Conservation (phyloP, 2,113 vertebrate genomes). For the Pomatorhinus ruficollis region DNA sequence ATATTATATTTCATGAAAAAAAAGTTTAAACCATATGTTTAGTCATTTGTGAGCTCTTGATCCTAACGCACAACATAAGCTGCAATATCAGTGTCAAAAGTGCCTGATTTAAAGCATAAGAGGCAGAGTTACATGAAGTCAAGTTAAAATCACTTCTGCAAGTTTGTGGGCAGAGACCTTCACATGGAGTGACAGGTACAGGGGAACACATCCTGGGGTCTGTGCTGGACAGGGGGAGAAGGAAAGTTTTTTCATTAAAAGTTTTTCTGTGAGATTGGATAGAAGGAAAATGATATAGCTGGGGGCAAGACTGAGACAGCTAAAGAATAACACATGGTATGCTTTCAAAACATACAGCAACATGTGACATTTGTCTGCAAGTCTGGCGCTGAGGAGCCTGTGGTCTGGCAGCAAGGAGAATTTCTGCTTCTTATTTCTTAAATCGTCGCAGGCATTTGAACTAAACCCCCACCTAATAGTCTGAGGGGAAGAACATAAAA, state of each 20-base stretch:
- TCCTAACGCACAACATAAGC: conserved; percentile 63
- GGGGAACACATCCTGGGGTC: neutral
- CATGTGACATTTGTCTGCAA: conserved; percentile 76
- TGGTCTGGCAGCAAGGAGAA: conserved; percentile 75
- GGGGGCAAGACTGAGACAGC: conserved; percentile 39
- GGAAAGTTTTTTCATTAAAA: conserved; percentile 52
- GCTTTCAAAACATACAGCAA: conserved; percentile 67
- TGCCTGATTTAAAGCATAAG: conserved; percentile 39
- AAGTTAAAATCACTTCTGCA: neutral
- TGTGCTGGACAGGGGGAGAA: conserved; percentile 26
- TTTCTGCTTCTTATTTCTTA: conserved; percentile 76
- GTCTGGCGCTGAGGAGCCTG: conserved; percentile 81
- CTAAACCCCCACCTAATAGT: conserved; percentile 49
- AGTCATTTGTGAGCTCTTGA: conserved; percentile 59
- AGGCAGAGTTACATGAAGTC: neutral
- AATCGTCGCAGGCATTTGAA: conserved; percentile 53
- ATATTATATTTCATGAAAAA: conserved; percentile 41
- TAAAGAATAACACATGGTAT: conserved; percentile 85
- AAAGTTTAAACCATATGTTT: conserved; percentile 54
- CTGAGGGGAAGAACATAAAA: conserved; percentile 57
- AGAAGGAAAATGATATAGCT: conserved; percentile 19
- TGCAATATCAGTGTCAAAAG: conserved; percentile 48
- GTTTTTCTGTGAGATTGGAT: conserved; percentile 30
- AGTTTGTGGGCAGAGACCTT: neutral
- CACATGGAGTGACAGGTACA: neutral